These are phyloP conservation scores for Enteromius radiatus DNA, from an alignment of 2,797 vertebrate genomes.

Conservation along the genomic window DNA sequence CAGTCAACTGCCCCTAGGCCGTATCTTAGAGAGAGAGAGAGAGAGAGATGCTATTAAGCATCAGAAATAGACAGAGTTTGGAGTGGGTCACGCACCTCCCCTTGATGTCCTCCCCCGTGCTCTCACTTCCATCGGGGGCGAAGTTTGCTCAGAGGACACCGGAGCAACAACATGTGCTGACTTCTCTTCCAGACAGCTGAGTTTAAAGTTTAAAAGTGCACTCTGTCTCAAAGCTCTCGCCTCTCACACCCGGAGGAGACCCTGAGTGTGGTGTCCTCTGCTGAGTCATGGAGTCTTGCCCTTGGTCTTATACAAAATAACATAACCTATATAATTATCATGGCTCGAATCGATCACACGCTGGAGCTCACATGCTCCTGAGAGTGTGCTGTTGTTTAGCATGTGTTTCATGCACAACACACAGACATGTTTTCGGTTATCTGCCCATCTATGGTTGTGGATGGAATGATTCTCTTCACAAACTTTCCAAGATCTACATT, in stretches of 20 bases:
- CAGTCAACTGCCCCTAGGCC: slow-evolving; percentile 53
- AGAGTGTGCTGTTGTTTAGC: slow-evolving; percentile 12
- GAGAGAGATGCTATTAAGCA: slow-evolving; percentile 53
- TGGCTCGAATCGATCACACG: slow-evolving; percentile 19
- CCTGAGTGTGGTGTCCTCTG: background rate
- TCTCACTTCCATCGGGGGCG: slow-evolving; percentile 22
- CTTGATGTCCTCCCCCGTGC: slow-evolving; percentile 13
- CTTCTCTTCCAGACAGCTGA: slow-evolving; percentile 20
- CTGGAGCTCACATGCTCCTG: slow-evolving; percentile 39
- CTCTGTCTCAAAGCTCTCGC: background rate
- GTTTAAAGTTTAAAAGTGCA: slow-evolving; percentile 49
- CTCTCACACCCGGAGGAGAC: slow-evolving; percentile 16
- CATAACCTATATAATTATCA: slow-evolving; percentile 30
- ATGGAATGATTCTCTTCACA: background rate
- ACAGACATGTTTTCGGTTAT: slow-evolving; percentile 10
- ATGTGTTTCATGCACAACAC: background rate
- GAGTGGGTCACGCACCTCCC: slow-evolving; percentile 25
- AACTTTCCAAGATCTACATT: background rate
- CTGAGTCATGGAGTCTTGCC: slow-evolving; percentile 38
- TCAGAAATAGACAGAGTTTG: slow-evolving; percentile 41
- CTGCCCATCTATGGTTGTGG: slow-evolving; percentile 2
- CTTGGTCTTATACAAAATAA: slow-evolving; percentile 7
- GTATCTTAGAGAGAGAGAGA: slow-evolving; percentile 48
- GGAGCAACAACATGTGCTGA: slow-evolving; percentile 22
- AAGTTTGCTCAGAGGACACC: slow-evolving; percentile 19